These are phyloP conservation scores for Philhelius pedissequus DNA, from an alignment of 2,888 invertebrate species.

Conservation along the genomic window DNA sequence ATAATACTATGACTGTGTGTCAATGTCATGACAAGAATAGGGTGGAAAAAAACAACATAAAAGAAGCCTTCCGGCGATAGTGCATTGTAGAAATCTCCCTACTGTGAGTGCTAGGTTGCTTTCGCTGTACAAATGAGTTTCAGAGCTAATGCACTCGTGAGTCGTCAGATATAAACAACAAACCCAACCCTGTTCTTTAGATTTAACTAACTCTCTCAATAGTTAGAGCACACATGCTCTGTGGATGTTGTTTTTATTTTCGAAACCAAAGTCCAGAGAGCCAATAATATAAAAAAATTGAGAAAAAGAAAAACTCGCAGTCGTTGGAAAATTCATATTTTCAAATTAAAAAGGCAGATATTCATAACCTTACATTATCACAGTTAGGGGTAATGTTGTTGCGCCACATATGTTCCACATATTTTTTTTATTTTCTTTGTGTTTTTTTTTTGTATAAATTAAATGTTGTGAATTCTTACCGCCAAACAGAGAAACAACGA, in stretches of 20 bases:
- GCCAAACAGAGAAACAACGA: background rate
- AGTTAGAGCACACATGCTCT: constrained; percentile 40
- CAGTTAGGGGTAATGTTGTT: background rate
- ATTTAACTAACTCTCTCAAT: background rate
- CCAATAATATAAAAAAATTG: background rate
- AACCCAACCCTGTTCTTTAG: background rate
- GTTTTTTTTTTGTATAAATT: background rate
- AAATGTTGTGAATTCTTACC: background rate
- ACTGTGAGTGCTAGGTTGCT: background rate
- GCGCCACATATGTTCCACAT: constrained; percentile 25
- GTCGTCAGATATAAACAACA: background rate
- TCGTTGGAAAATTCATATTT: constrained; percentile 10
- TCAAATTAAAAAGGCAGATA: constrained; percentile 15
- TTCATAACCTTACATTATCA: background rate
- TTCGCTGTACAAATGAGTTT: background rate
- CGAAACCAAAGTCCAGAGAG: background rate
- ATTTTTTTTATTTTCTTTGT: constrained; percentile 5
- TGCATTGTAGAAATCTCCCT: background rate
- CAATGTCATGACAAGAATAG: constrained; percentile 46
- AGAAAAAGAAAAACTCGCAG: background rate
- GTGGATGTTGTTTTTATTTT: constrained; percentile 18
- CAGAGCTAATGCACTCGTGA: constrained; percentile 6
- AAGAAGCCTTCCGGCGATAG: constrained; percentile 1
- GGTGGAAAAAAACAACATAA: constrained; percentile 25
- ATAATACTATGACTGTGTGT: constrained; percentile 35